Base-by-base conservation (phyloP, 2,797 vertebrate genomes). In the Lutjanus argentimaculatus region DNA sequence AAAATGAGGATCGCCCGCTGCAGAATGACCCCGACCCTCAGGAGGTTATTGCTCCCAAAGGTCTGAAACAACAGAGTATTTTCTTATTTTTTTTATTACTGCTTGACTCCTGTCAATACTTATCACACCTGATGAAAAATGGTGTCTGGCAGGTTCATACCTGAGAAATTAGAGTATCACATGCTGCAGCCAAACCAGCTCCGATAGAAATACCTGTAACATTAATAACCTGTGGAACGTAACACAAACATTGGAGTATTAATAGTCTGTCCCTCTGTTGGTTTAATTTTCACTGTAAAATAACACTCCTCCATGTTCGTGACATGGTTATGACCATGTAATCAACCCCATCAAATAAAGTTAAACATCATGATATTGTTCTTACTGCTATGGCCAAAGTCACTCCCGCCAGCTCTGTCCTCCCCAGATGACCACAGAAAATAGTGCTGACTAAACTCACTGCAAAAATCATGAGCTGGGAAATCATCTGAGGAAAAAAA, bases 381-480 rank as follows among this genome's bases (percentile, higher is more conserved):
- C 93, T 90, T 95, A 97, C 97, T 0, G 96, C 93, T 48, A 93
- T 92, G 0, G 97, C 97, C 46, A 98, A 91, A 0, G 93, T 88
- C 7, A 97, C 97, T 0, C 95, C 95, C 2, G 96, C 97, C 82
- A 98, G 93, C 81, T 97, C 95, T 0, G 85, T 91, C 80, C 87
- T 96, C 36, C 97, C 97, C 90, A 98, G 89, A 73, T 97, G 97
- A 4, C 97, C 97, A 72, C 97, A 97, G 94, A 98, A 98, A 70
- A 97, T 83, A 55, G 96, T 96, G 67, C 97, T 98, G 66, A 98
- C 93, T 8, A 97, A 89, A 0, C 91, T 90, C 21, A 97, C 91
- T 0, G 96, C 72, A 76, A 95, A 96, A 46, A 71, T 57, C 94
- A 97, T 94, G 59, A 97, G 5, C 85, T 96, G 96, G n/a, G 96